phyloP scores from a whole-genome alignment of 2,113 vertebrate genomes.

The Platysternon megacephalum region DNA sequence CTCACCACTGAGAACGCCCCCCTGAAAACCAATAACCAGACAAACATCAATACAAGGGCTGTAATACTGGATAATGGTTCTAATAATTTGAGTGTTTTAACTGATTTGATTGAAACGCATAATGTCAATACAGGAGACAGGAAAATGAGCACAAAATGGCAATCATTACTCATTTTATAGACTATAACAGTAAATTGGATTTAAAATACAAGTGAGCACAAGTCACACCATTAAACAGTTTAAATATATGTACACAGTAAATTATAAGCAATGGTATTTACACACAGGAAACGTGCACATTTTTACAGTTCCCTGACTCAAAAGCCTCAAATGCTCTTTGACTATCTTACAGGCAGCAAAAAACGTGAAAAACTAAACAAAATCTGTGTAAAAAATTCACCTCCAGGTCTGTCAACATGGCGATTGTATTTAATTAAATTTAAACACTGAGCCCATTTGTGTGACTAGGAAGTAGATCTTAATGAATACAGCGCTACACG shows the following conservation, averaged over 20 bases:
- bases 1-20: constrained; percentile 97
- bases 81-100: background rate
- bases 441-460: constrained; percentile 11
- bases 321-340: constrained; percentile 30
- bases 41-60: constrained; percentile 51
- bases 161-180: background rate
- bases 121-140: background rate
- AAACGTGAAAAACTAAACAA: background rate
- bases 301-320: background rate
- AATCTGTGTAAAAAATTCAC: background rate
- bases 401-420: constrained; percentile 54
- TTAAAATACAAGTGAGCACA: background rate
- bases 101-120: background rate
- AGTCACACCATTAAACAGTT: background rate
- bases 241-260: constrained; percentile 7
- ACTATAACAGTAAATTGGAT: background rate
- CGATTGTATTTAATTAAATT: constrained; percentile 34
- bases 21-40: constrained; percentile 80
- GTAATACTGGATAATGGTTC: background rate
- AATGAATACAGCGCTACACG: background rate
- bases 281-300: background rate
- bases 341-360: background rate
- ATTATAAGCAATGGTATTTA: background rate
- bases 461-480: background rate
- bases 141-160: background rate